Base-by-base conservation (phyloP, 2,113 vertebrate genomes). In the Pseudonaja textilis region DNA sequence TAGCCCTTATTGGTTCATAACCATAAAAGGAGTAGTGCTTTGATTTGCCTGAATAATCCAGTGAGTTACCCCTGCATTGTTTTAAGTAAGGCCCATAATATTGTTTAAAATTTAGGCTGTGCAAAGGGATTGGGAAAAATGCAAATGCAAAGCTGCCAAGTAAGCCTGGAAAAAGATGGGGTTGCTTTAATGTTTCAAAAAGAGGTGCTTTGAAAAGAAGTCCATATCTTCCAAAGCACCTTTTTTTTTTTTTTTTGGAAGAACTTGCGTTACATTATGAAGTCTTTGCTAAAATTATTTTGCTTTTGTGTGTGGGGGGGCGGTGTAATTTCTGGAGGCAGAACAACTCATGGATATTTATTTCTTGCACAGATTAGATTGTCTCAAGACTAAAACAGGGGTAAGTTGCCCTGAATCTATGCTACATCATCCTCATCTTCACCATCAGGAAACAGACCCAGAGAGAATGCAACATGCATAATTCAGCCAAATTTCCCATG, bases 301-400 rank as follows among this genome's bases (percentile, higher is more conserved):
- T 50, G 47, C 47, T 81, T 69, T 42, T 64, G 23, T 57, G 22
- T 6, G 22, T 23, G 12, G 45, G 64, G 39, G 12, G 9, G 64
- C n/a, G 12, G 18, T 8, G 16, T 61, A 34, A 18, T 52, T 92
- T 47, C 25, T 56, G 52, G 34, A 89, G 39, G 18, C 87, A 85
- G n/a, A 42, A 89, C 52, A 85, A 50, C 39, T 20, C 54, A 20
- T 61, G 39, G 18, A 45, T n/a, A 56, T 59, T 86, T 39, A 89
- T 56, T 42, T 3, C 59, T 89, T 94, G 87, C 93, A 93, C 95
- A 95, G 93, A 93, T 93, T 95, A 81, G 95, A 94, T 94, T 93
- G 9, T 69, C 69, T 93, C 29, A 91, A 25, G 89, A 86, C 69
- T 93, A 47, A 23, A 88, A 45, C 87, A 85, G 54, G 20, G 89